phyloP scores from a whole-genome alignment of 2,113 vertebrate species.

The Megaptera novaeangliae region DNA sequence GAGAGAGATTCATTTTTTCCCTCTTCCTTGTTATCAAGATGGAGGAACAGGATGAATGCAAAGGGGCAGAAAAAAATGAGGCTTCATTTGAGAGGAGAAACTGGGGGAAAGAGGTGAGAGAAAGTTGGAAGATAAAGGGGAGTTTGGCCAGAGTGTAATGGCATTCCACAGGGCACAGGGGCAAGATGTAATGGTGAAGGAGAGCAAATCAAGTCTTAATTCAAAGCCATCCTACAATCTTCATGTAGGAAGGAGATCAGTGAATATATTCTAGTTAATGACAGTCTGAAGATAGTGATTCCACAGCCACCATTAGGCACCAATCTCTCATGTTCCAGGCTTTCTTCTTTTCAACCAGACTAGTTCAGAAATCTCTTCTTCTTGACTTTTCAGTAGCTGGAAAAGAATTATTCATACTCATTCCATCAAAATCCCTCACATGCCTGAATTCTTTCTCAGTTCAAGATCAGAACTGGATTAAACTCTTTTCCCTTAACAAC shows the following conservation, averaged over 20 bases:
- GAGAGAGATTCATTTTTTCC: background rate
- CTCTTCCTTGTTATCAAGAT: background rate
- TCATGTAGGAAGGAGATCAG: too few relatives aligned
- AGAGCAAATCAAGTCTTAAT: background rate
- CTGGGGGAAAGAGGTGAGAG: background rate
- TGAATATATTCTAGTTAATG: too few relatives aligned
- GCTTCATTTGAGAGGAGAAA: background rate
- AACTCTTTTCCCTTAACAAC: background rate
- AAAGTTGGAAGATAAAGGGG: background rate
- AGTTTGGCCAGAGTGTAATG: rapidly evolving
- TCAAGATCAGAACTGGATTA: background rate
- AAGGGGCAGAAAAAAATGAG: background rate
- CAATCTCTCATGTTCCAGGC: background rate
- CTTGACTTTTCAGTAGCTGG: background rate
- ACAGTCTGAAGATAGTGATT: background rate
- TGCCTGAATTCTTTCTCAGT: background rate
- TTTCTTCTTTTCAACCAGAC: background rate
- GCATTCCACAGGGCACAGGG: too few relatives aligned
- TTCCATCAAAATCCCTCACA: background rate
- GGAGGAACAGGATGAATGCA: background rate
- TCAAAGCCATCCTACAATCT: background rate
- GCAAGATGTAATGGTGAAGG: too few relatives aligned
- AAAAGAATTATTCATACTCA: background rate
- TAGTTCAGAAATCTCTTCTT: background rate
- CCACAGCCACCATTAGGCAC: background rate